These are phyloP conservation scores for Tyto alba DNA, from an alignment of 2,113 vertebrate species.

Conservation along the genomic window DNA sequence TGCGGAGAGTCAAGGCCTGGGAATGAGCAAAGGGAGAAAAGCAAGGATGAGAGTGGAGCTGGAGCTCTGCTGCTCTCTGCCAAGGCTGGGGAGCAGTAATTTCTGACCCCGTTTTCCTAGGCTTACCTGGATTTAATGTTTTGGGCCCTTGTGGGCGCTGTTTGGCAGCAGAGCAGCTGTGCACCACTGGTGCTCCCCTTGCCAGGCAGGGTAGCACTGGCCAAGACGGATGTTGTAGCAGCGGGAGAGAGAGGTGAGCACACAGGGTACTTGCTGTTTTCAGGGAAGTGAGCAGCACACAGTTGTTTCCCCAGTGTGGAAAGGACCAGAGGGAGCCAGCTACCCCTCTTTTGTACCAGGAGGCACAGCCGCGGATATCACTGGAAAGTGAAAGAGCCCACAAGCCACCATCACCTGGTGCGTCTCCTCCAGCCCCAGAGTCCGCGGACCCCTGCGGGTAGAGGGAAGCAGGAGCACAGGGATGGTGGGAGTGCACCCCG, in stretches of 20 bases:
- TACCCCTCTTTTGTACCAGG: neutral
- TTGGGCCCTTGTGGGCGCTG: neutral
- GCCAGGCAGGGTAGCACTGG: neutral
- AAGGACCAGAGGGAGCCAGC: neutral
- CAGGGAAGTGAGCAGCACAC: neutral
- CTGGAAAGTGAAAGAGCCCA: neutral
- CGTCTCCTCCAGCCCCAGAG: neutral
- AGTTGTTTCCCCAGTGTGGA: neutral
- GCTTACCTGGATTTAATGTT: neutral
- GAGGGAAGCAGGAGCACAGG: neutral
- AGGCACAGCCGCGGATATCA: neutral
- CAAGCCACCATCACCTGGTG: neutral
- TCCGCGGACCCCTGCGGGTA: rapidly evolving
- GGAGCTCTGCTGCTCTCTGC: neutral
- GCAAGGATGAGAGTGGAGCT: neutral
- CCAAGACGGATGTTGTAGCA: neutral
- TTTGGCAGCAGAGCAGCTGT: neutral
- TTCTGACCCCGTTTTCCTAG: neutral
- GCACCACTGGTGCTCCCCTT: neutral
- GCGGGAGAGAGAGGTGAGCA: neutral
- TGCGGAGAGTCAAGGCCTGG: conserved; percentile 1
- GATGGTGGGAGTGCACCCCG: rapidly evolving
- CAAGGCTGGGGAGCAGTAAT: neutral
- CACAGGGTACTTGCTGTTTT: neutral
- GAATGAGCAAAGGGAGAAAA: conserved; percentile 30